Evolutionary conservation across 2,888 invertebrate species (phyloP), one percentile per base, ranked within the genome.

Genomic region (Drosophila infuscata): DNA sequence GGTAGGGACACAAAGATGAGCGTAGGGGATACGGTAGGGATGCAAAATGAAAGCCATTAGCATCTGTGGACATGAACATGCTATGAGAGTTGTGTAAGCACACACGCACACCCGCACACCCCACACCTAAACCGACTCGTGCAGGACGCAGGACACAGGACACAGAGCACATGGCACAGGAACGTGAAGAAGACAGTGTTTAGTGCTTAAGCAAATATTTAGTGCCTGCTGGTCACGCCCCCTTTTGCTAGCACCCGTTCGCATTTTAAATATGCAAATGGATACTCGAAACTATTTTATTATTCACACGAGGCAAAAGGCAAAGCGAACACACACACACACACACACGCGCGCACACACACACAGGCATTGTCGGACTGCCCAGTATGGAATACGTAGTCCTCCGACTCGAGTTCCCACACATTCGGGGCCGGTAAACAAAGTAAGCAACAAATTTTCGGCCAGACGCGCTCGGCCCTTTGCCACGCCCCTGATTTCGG

Each of bases 261-360:
- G 53, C 74, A 70, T 72, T 81, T 87, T 82, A 87, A 81, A 82
- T 82, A 85, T 87, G 88, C 84, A 85, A 85, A 85, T 87, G 81
- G 82, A 84, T 82, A 74, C 81, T 82, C 72, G 66, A 72, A 87
- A 84, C 88, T 88, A 81, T 83, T 85, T 84, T 88, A 83, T 81
- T 84, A 88, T 88, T 87, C 83, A 76, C 85, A 79, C 81, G 66
- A 74, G 79, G 54, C 60, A 63, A 72, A 64, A 60, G 61, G 74
- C 66, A 71, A 65, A 46, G 56, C 30, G 36, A 36, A 25, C 35
- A 43, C 46, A 57, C 30, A 35, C 48, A 30, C 49, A 61, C 56
- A 43, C 33, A 52, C 41, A 36, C 65, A 54, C 29, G n/a, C 11
- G 25, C 61, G 68, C 48, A 66, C 58, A 66, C 57, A 57, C 48